Evolutionary conservation across 2,797 vertebrate genomes (phyloP), one percentile per base, ranked within the genome.

Genomic region (Acrossocheilus wenchowensis): DNA sequence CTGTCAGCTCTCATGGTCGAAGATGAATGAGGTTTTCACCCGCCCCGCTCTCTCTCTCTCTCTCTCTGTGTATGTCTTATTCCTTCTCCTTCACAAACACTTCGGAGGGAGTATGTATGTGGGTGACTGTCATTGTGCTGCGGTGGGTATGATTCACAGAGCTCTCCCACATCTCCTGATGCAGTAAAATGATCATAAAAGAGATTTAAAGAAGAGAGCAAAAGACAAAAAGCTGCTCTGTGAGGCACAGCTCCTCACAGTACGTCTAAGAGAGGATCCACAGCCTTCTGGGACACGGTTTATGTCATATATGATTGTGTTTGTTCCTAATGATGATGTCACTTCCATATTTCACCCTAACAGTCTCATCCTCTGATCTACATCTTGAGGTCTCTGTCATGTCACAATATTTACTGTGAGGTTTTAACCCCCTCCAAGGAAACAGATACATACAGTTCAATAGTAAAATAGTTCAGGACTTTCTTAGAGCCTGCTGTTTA

Each of bases 1-100:
- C 83, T 88, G 90, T 84, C 84, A 84, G 54, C 85, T 88, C 69
- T 87, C 72, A 86, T 88, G 86, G 86, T 74, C 52, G 36, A 87
- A 88, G 86, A 89, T 88, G 85, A 90, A 90, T 87, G 87, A 86
- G 80, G 43, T 68, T 85, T 87, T 84, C 54, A 54, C 79, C 60
- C 83, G 5, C 83, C 62, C 43, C 45, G 6, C 64, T 39, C 78
- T 57, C 45, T 75, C 41, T 43, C 41, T 75, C 30, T 30, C 64
- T 75, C 41, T 43, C 86, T 74, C 43, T 64, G n/a, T 23, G 66
- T 75, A n/a, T 19, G 81, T 71, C 68, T 62, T 30, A 48, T 68
- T 85, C 50, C 39, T 84, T 83, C 48, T 50, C 75, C 57, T 23
- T 87, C 73, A 60, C 64, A 39, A 36, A 50, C 52, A 21, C 89